A percentile compares a stretch with the other conserved stretches of the same genome.
These are phyloP conservation scores for Trinectes maculatus DNA, from an alignment of 2,113 vertebrate species.

Conservation along the genomic window DNA sequence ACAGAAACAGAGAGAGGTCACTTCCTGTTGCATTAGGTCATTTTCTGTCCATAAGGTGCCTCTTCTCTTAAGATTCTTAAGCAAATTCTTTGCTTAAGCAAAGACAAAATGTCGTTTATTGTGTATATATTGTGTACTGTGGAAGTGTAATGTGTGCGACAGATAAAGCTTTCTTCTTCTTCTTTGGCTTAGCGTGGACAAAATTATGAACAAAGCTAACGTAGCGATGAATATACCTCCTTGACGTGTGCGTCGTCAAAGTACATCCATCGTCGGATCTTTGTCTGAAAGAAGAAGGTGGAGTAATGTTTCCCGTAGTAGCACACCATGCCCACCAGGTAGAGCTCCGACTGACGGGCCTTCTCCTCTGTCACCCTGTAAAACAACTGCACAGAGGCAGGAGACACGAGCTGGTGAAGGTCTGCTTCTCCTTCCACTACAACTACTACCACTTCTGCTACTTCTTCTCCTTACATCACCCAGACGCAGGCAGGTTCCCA, in stretches of 20 bases:
- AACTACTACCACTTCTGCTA: not conserved
- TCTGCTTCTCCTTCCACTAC: not conserved
- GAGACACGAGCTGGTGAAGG: not conserved
- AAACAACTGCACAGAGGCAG: constrained; percentile 81
- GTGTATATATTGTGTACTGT: too few relatives aligned
- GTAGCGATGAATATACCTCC: constrained; percentile 83
- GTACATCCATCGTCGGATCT: constrained; percentile 97
- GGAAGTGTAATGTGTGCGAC: too few relatives aligned
- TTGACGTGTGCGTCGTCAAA: constrained; percentile 98
- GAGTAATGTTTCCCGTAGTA: constrained; percentile 98
- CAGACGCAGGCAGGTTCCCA: constrained; percentile 93
- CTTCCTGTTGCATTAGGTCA: constrained; percentile 6
- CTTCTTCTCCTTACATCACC: constrained; percentile 86
- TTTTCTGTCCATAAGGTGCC: constrained; percentile 8
- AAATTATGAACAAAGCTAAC: not conserved
- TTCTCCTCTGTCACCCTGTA: constrained; percentile 96
- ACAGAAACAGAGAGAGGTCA: constrained; percentile 8
- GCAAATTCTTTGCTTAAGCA: too few relatives aligned
- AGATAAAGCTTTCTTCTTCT: too few relatives aligned
- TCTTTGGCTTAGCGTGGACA: too few relatives aligned
- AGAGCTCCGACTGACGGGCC: constrained; percentile 93
- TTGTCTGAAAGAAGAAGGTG: constrained; percentile 98
- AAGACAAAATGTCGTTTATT: too few relatives aligned
- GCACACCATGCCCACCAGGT: constrained; percentile 98
- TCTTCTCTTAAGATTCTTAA: not conserved